phyloP scores from a whole-genome alignment of 1,140 invertebrate species.

The Macrostomum lignano region DNA sequence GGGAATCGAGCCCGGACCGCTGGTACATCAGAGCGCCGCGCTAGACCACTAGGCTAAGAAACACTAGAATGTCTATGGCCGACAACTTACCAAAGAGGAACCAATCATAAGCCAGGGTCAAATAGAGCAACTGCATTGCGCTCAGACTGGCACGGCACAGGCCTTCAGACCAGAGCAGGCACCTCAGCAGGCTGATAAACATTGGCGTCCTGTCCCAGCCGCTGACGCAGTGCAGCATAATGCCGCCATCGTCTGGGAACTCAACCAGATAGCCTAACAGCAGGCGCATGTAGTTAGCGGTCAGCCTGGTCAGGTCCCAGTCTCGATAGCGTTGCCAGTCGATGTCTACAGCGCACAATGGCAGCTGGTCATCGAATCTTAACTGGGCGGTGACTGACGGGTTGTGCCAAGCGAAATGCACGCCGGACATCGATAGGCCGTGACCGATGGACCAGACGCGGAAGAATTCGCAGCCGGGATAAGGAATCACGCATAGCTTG shows the following conservation, averaged over 20 bases:
- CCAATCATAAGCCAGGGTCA: conserved; percentile 58
- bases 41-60: too few species aligned
- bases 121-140: conserved; percentile 39
- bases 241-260: conserved; percentile 30
- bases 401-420: conserved; percentile 10
- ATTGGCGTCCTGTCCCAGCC: conserved; percentile 57
- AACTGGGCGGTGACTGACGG: conserved; percentile 36
- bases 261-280: conserved; percentile 41
- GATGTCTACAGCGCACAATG: background rate
- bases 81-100: conserved; percentile 56
- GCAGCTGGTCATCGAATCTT: background rate
- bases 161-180: conserved; percentile 58
- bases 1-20: too few species aligned
- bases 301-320: conserved; percentile 45
- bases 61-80: too few species aligned
- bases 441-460: conserved; percentile 41
- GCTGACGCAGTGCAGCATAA: conserved; percentile 58
- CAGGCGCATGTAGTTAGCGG: conserved; percentile 49
- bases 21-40: too few species aligned
- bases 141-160: conserved; percentile 40
- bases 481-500: background rate
- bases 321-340: too few species aligned
- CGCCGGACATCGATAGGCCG: conserved; percentile 12
- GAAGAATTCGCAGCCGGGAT: conserved; percentile 46
- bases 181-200: conserved; percentile 44